Evolutionary conservation across 2,797 vertebrate genomes (phyloP).

Genomic region (Enteromius mattozi): DNA sequence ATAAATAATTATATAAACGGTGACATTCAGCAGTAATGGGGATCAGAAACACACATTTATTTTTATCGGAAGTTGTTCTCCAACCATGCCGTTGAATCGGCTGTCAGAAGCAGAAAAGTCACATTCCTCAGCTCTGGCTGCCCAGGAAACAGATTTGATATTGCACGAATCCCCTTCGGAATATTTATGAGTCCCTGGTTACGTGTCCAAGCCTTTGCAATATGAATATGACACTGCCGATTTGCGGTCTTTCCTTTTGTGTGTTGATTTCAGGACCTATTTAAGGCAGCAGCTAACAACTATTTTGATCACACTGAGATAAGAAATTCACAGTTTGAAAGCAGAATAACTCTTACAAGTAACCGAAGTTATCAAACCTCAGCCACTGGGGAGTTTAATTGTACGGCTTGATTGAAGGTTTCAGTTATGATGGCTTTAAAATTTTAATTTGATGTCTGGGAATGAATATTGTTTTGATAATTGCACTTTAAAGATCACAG

Average conservation of each 20-base stretch:
- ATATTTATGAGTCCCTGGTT: constrained; percentile 34
- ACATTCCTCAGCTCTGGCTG: constrained; percentile 5
- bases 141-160: constrained; percentile 5
- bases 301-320: neutral
- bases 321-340: neutral
- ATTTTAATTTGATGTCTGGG: neutral
- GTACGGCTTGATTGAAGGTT: neutral
- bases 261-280: constrained; percentile 22
- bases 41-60: constrained; percentile 10
- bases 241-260: constrained; percentile 9
- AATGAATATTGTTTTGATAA: neutral
- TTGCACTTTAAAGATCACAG: neutral
- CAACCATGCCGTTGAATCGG: neutral
- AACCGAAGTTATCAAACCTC: neutral
- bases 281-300: neutral
- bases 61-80: neutral
- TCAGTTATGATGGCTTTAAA: neutral
- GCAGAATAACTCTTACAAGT: neutral
- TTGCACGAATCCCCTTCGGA: constrained; percentile 20
- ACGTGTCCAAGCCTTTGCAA: constrained; percentile 5
- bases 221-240: constrained; percentile 1
- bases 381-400: neutral
- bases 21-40: constrained; percentile 43
- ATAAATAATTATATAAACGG: constrained; percentile 62
- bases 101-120: constrained; percentile 15